These are phyloP conservation scores for Gephyroberyx darwinii DNA, from an alignment of 2,797 vertebrate species.

Conservation along the genomic window DNA sequence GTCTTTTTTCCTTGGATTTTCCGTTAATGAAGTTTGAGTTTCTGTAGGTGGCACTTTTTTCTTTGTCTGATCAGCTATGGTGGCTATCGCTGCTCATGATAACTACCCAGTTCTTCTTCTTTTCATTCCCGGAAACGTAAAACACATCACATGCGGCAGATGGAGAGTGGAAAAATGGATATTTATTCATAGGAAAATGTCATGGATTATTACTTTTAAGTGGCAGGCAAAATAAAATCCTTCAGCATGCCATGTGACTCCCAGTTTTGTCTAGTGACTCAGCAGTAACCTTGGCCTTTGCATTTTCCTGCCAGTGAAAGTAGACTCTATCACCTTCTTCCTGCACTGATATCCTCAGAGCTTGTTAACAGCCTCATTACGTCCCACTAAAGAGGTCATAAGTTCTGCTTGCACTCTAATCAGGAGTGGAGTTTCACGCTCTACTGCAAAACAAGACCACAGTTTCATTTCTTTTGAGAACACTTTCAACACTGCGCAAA, in stretches of 20 bases:
- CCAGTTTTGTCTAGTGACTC: background rate
- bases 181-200: no score
- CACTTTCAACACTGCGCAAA: conserved; percentile 48
- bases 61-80: no score
- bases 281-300: background rate
- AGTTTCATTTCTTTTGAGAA: conserved; percentile 39
- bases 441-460: conserved; percentile 47
- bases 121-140: no score
- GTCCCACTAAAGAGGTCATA: conserved; percentile 61
- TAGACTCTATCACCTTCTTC: conserved; percentile 28
- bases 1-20: no score
- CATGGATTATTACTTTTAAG: no score
- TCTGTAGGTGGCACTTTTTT: no score
- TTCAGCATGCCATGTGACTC: background rate
- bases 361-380: conserved; percentile 66
- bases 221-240: no score
- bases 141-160: no score
- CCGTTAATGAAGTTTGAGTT: no score
- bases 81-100: no score
- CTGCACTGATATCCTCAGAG: conserved; percentile 33
- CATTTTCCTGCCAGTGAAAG: conserved; percentile 28
- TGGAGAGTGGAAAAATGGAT: no score
- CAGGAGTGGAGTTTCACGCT: conserved; percentile 68
- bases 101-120: no score
- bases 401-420: conserved; percentile 63